These are phyloP conservation scores for Sus scrofa DNA, from an alignment of 2,113 vertebrate species.

Conservation along the genomic window DNA sequence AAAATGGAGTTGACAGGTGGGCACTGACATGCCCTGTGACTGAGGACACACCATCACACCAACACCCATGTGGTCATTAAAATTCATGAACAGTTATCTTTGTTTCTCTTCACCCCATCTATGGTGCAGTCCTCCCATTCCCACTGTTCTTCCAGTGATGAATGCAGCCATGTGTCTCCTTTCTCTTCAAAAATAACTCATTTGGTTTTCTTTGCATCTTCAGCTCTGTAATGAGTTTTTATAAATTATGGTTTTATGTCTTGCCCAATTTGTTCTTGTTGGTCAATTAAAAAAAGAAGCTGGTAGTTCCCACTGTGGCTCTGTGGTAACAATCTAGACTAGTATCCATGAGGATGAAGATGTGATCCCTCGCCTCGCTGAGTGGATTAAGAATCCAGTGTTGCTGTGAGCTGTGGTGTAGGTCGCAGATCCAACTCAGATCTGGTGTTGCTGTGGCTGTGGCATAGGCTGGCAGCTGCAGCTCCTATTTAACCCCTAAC, in stretches of 20 bases:
- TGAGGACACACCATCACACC: neutral
- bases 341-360: too few relatives aligned
- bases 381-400: too few relatives aligned
- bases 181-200: constrained; percentile 16
- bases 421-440: too few relatives aligned
- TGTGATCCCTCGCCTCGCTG: too few relatives aligned
- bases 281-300: constrained; percentile 38
- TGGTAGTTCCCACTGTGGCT: too few relatives aligned
- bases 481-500: too few relatives aligned
- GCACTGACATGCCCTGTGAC: neutral
- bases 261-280: constrained; percentile 26
- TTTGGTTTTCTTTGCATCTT: neutral
- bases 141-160: neutral
- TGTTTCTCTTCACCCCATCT: neutral
- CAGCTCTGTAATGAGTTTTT: neutral
- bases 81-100: neutral
- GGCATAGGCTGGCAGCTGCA: too few relatives aligned
- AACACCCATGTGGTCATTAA: neutral
- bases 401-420: too few relatives aligned
- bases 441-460: too few relatives aligned
- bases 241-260: constrained; percentile 10
- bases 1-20: neutral
- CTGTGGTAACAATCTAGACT: too few relatives aligned
- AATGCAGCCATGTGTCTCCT: neutral
- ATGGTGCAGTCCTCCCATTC: neutral